phyloP scores from a whole-genome alignment of 2,113 vertebrate genomes.

The mouse (Mus musculus) region GRCm39 chr1:76826001-76826500 shows the following conservation, averaged over 20 bases:
- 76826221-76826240: constrained; percentile 49
- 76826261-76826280: constrained; percentile 66
- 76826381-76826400: constrained; percentile 35
- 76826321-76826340: constrained; percentile 52
- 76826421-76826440: background rate
- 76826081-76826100: constrained; percentile 50
- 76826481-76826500: background rate
- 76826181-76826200: constrained; percentile 35
- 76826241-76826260: constrained; percentile 64
- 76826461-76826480: no score
- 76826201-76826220: constrained; percentile 58
- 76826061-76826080: constrained; percentile 38
- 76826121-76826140: constrained; percentile 51
- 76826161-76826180: constrained; percentile 37
- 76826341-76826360: constrained; percentile 58
- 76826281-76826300: constrained; percentile 62
- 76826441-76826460: background rate
- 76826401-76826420: background rate
- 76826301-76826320: constrained; percentile 33
- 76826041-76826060: constrained; percentile 56
- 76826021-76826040: constrained; percentile 52
- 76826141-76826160: background rate
- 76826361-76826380: constrained; percentile 56
- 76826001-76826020: constrained; percentile 66
- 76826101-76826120: constrained; percentile 45